Evolutionary conservation across 1,140 invertebrate genomes (phyloP), one percentile per base, ranked within the genome.

Genomic region (Popillia japonica): DNA sequence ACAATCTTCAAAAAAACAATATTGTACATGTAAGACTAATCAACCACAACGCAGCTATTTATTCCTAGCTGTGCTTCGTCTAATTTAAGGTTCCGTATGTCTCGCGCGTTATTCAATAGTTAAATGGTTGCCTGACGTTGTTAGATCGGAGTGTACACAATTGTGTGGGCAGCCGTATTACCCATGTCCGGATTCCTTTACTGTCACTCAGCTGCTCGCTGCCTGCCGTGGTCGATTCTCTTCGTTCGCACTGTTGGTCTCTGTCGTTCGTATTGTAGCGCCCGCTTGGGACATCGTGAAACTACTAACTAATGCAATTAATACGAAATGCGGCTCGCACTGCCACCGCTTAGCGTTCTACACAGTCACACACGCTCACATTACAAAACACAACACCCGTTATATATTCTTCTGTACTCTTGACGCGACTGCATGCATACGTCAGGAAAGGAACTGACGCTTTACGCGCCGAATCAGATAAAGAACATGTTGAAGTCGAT

Each of bases 291-390:
- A 68, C 61, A 17, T 68, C 61, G 27, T 68, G 61, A 10, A 68
- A 68, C 61, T 68, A 68, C 61, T 68, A 68, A 27, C 61, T 68
- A 68, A 68, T 34, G 61, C 61, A 68, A 68, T 68, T 68, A 68
- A 34, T 68, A 68, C 61, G 61, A 68, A 68, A 68, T 68, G 61
- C 61, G 22, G 27, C 61, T 68, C 61, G 61, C 22, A 68, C 23
- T 68, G 61, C 61, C 61, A 68, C 61, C 61, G 61, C 61, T 68
- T 68, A 68, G 61, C 61, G n/a, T 68, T 68, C 61, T 14, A 20
- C 20, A 68, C 61, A 27, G 61, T 68, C 59, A 61, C 59, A 61
- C 14, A 61, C 17, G 22, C 61, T 14, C 61, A 27, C 11, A 68
- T 27, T 17, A 68, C 61, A 34, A 68, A 68, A 68, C 61, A 68